Conservation (phyloP, 2,797 vertebrate genomes). For the Arnoldichthys spilopterus region DNA sequence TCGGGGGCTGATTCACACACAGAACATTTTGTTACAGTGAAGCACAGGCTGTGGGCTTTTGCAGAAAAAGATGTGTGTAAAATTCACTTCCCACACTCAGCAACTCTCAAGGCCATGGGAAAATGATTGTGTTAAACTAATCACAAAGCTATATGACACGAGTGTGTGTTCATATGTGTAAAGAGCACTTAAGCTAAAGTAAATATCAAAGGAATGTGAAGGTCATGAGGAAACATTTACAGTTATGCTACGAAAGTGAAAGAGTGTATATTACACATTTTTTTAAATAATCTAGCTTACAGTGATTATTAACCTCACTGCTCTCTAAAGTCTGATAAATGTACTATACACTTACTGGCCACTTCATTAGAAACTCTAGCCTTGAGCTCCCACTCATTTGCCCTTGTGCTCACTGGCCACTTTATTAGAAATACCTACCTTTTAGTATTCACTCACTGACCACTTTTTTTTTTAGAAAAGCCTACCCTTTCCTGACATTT, state of each 20-base stretch:
- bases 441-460: too few relatives aligned
- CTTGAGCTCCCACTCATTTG: too few relatives aligned
- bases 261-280: not conserved
- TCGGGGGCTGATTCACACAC: constrained; percentile 21
- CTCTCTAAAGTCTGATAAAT: not conserved
- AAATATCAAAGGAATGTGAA: constrained; percentile 24
- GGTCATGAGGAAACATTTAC: constrained; percentile 5
- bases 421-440: too few relatives aligned
- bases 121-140: not conserved
- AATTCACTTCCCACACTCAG: constrained; percentile 32
- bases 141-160: not conserved
- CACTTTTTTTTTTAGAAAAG: too few relatives aligned
- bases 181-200: constrained; percentile 20
- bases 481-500: too few relatives aligned
- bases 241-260: not conserved
- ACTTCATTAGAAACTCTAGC: not conserved
- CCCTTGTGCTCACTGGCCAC: too few relatives aligned
- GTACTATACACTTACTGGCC: not conserved
- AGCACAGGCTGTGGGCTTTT: constrained; percentile 25
- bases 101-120: constrained; percentile 26
- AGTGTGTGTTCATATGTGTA: not conserved
- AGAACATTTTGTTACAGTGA: constrained; percentile 1
- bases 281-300: not conserved
- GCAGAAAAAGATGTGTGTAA: constrained; percentile 8
- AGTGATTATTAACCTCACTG: not conserved